Evolutionary conservation across 2,888 invertebrate genomes (phyloP), one percentile per base, ranked within the genome.

Genomic region (Pediacus dermestoides): DNA sequence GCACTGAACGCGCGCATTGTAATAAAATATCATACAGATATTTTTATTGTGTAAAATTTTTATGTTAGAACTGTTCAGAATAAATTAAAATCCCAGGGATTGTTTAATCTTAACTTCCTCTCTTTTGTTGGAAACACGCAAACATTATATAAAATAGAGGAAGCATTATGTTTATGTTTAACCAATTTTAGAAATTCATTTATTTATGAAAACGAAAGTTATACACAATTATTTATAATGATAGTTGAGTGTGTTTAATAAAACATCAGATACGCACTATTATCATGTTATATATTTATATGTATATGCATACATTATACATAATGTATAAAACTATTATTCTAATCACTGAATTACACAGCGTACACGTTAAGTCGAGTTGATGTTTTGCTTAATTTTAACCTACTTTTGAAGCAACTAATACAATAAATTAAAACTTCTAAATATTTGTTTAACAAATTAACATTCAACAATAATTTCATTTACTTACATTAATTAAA

Each of bases 71-170:
- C 11, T 28, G 28, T 28, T 28, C 6, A 18, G n/a, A 6, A 18
- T 11, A 28, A 28, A 13, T 28, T 28, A 28, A 28, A 28, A 28
- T 11, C 13, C 10, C 28, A 13, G 28, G 28, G 28, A 28, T 28
- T 28, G 28, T 28, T 28, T 14, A 28, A 13, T 28, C 48, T 43
- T 46, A 30, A 51, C 60, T 60, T 62, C 62, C 62, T 61, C 39
- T 57, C 51, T 50, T 59, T 60, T 60, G 59, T 61, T 50, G 42
- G 7, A 14, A 41, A 37, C 61, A 61, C 59, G 60, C 60, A 55
- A 60, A 52, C 50, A 42, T 61, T 59, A 58, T 48, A 55, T 59
- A 60, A 61, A 55, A 23, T 13, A 49, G 48, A 58, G 60, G 60
- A 62, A 62, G 54, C 52, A 46, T 51, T 50, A 51, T 45, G 37